Base-by-base conservation (phyloP, 2,888 invertebrate genomes). In the Entomobrya multifasciata region DNA sequence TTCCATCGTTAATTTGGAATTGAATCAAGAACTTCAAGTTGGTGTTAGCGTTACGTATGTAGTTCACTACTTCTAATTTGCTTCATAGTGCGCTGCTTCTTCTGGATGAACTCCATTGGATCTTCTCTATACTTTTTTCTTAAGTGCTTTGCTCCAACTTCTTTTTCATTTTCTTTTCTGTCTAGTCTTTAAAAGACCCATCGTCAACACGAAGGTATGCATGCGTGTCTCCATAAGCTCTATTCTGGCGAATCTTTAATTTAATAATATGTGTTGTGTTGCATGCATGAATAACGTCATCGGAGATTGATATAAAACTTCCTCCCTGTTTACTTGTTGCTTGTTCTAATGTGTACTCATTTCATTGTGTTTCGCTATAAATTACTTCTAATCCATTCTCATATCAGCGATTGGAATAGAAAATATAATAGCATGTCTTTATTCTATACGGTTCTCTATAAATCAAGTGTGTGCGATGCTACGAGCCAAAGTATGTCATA, bases 1-100 rank as follows among this genome's bases (percentile, higher is more conserved):
- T 62, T 74, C 41, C 27, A 76, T 65, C 74, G 62, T 83, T 83
- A 83, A 83, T 83, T 83, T 83, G 83, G 83, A 76, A 74, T 76
- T 41, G 76, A 76, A 76, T 77, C 83, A 83, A 83, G 65, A 83
- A 77, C 76, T 76, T 52, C n/a, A n/a, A 25, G 20, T 22, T 83
- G 76, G 83, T 83, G 83, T 83, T 76, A 52, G 74, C 52, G 55
- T 57, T 44, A 81, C 25, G 44, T 67, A 55, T 55, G 44, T 44
- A 30, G 25, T 72, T 49, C 30, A 27, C 27, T 30, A 15, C 27
- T 52, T 72, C 17, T 27, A 6, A 72, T n/a, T 57, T n/a, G n/a
- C n/a, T n/a, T n/a, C n/a, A n/a, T n/a, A n/a, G n/a, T n/a, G n/a
- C n/a, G n/a, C n/a, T n/a, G n/a, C n/a, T n/a, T n/a, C n/a, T n/a